Evolutionary conservation across 2,113 vertebrate species (phyloP).

Genomic region (Syngnathus typhle): DNA sequence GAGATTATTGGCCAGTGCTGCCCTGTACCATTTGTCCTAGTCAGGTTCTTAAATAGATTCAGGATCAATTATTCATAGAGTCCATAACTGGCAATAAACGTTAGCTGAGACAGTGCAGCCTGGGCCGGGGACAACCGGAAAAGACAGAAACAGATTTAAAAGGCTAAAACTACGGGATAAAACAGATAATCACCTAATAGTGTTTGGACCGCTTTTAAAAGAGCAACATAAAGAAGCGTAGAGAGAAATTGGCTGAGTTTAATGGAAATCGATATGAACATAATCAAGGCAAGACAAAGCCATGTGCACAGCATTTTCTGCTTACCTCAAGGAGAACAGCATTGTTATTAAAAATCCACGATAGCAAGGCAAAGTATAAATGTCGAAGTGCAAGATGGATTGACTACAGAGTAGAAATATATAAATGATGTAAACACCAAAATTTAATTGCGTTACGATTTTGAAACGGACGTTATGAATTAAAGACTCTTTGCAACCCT

Average conservation of each 20-base stretch:
- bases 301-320: neutral
- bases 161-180: constrained; percentile 4
- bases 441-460: neutral
- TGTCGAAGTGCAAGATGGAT: neutral
- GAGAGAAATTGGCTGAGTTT: too few relatives aligned
- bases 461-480: neutral
- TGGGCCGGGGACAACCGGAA: constrained; percentile 13
- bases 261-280: neutral
- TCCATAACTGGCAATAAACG: constrained; percentile 65
- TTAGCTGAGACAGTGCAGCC: constrained; percentile 53
- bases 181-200: neutral
- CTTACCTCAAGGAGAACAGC: neutral
- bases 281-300: neutral
- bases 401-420: neutral
- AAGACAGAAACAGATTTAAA: constrained; percentile 27
- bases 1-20: constrained; percentile 60
- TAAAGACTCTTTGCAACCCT: too few relatives aligned
- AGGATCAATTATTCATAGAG: constrained; percentile 65
- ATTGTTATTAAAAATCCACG: neutral
- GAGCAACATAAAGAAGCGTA: neutral
- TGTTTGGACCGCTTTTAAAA: neutral
- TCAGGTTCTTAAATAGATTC: constrained; percentile 68
- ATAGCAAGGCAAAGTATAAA: neutral
- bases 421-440: neutral
- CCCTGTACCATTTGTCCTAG: constrained; percentile 61